Percentiles rank a stretch among this genome's conserved stretches.
Conservation (phyloP, 2,113 vertebrate genomes). For the Falco punctatus region DNA sequence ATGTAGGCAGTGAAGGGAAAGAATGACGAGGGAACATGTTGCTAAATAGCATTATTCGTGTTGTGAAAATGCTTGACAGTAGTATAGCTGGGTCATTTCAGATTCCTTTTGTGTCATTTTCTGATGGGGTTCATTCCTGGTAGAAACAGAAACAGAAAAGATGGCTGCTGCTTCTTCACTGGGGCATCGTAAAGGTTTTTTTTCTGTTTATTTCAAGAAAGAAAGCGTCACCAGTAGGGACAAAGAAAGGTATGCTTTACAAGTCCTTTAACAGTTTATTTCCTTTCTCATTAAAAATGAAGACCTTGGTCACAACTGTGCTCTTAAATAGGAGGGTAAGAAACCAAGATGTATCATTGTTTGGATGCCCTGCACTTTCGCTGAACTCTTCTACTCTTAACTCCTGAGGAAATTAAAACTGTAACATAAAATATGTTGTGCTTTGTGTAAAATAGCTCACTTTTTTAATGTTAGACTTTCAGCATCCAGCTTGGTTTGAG, state of each 20-base stretch:
- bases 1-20: not conserved
- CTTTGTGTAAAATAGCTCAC: not conserved
- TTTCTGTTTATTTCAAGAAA: not conserved
- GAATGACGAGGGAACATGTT: not conserved
- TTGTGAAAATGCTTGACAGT: not conserved
- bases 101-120: not conserved
- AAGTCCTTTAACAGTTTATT: not conserved
- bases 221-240: not conserved
- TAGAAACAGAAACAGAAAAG: not conserved
- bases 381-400: not conserved
- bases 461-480: not conserved
- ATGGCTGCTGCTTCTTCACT: not conserved
- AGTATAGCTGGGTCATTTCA: not conserved
- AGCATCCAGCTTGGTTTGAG: not conserved
- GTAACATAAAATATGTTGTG: not conserved
- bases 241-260: not conserved
- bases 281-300: not conserved
- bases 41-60: not conserved
- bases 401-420: not conserved
- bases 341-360: not conserved
- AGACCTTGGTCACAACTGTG: not conserved
- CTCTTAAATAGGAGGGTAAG: not conserved
- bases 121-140: not conserved
- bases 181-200: not conserved
- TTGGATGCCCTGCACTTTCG: not conserved